Evolutionary conservation across 2,888 invertebrate genomes (phyloP).

Genomic region (Coleophora deauratella): DNA sequence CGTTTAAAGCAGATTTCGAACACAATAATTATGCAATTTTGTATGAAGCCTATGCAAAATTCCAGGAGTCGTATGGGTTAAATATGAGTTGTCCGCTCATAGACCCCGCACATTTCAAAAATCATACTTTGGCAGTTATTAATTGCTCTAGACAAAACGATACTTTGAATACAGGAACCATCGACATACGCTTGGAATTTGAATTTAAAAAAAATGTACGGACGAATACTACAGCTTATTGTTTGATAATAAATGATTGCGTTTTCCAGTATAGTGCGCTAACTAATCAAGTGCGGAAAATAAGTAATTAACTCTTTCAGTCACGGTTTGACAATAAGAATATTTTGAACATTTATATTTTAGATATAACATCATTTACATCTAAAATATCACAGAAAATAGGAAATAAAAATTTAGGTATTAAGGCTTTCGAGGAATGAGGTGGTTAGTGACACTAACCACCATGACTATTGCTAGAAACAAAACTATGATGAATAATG

Average conservation of each 20-base stretch:
- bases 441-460: conserved; percentile 7
- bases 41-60: conserved; percentile 20
- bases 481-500: conserved; percentile 5
- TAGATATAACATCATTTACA: background rate
- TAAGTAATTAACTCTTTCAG: conserved; percentile 3
- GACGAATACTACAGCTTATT: conserved; percentile 19
- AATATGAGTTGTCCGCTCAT: conserved; percentile 16
- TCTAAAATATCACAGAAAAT: conserved; percentile 1
- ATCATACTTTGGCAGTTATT: conserved; percentile 18
- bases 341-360: conserved; percentile 1
- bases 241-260: conserved; percentile 21
- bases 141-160: conserved; percentile 23
- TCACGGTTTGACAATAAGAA: conserved; percentile 8
- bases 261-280: conserved; percentile 19
- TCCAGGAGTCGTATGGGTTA: conserved; percentile 23
- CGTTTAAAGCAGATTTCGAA: conserved; percentile 17
- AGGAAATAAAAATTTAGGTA: conserved; percentile 3
- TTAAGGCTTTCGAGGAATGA: conserved; percentile 9
- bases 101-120: conserved; percentile 13
- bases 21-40: conserved; percentile 18
- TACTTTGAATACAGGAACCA: conserved; percentile 18
- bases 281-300: conserved; percentile 16
- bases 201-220: conserved; percentile 16
- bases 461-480: conserved; percentile 6
- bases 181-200: conserved; percentile 22